phyloP scores from a whole-genome alignment of 2,113 vertebrate species.

The Alces alces region DNA sequence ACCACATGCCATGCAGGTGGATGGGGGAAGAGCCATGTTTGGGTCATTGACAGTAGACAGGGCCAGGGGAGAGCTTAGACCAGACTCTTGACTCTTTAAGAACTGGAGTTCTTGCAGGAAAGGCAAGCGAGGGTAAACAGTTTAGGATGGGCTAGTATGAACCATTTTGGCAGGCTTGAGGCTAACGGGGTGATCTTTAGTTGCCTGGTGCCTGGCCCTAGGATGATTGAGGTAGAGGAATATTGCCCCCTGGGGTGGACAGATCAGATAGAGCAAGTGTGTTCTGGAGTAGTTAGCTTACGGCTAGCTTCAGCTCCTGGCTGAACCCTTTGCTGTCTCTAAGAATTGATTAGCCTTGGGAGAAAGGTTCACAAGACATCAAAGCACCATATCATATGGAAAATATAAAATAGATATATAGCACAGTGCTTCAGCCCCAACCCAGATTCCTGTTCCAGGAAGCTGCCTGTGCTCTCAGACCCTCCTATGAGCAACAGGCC shows the following conservation, averaged over 20 bases:
- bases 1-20: not conserved
- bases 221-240: not conserved
- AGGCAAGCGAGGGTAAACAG: not conserved
- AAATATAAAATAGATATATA: not conserved
- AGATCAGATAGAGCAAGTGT: not conserved
- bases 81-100: not conserved
- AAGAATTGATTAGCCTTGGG: not conserved
- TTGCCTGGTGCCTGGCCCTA: not conserved
- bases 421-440: not conserved
- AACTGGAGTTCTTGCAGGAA: not conserved
- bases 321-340: not conserved
- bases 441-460: not conserved
- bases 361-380: not conserved
- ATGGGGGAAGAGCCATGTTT: not conserved
- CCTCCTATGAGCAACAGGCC: not conserved
- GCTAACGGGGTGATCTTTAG: fast-evolving
- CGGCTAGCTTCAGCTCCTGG: too few relatives aligned
- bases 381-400: not conserved
- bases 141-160: not conserved
- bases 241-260: not conserved
- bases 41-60: not conserved
- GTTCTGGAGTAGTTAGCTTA: not conserved
- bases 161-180: not conserved
- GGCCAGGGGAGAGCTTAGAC: not conserved
- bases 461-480: not conserved